These are phyloP conservation scores for Andrena camellia DNA, from an alignment of 2,888 invertebrate genomes.

Conservation along the genomic window DNA sequence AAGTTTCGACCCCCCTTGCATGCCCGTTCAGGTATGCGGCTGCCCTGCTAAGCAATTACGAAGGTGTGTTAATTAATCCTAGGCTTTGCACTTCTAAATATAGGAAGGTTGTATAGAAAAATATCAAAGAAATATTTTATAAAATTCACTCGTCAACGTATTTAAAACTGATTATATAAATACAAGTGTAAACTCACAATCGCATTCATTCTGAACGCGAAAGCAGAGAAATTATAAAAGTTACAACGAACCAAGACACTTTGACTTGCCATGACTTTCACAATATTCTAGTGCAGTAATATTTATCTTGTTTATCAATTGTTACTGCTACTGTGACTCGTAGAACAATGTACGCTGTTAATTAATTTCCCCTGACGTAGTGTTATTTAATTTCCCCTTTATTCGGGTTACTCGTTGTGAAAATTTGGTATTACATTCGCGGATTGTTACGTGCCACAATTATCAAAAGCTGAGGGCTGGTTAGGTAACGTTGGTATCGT, in stretches of 20 bases:
- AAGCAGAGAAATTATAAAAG: neutral
- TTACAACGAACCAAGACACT: neutral
- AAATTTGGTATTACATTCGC: neutral
- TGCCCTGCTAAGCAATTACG: constrained; percentile 52
- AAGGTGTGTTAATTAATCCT: constrained; percentile 57
- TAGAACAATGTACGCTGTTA: neutral
- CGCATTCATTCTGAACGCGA: neutral
- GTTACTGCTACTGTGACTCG: constrained; percentile 18
- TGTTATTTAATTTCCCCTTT: neutral
- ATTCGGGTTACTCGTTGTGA: neutral
- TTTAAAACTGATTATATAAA: neutral
- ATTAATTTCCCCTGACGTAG: neutral
- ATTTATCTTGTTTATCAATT: constrained; percentile 1
- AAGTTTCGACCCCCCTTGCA: constrained; percentile 55
- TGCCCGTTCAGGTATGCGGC: constrained; percentile 54
- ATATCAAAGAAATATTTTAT: constrained; percentile 25
- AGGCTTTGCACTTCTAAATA: constrained; percentile 55
- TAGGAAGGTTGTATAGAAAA: constrained; percentile 36
- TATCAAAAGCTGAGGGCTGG: neutral
- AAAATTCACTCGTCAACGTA: constrained; percentile 19
- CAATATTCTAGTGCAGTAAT: neutral
- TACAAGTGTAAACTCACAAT: no score
- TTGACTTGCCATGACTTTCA: neutral
- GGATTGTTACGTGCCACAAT: neutral
- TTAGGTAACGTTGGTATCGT: neutral